A percentile compares a stretch with the other conserved stretches of the same genome.
Evolutionary conservation across 2,113 vertebrate species (phyloP).

Genomic region (Myiozetetes cayanensis): DNA sequence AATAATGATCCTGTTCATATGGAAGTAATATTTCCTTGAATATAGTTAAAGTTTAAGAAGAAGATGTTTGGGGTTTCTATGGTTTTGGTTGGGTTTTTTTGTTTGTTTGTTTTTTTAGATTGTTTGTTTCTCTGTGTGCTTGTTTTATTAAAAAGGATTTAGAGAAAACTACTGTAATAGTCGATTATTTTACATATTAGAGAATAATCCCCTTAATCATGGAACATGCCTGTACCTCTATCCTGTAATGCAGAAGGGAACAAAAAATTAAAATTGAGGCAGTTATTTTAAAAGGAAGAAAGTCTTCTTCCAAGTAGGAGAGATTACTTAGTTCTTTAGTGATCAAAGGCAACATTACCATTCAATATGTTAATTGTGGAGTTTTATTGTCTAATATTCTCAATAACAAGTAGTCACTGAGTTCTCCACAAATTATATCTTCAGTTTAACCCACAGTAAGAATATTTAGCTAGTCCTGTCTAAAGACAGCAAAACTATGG

Average conservation of each 20-base stretch:
- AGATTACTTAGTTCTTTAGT: neutral
- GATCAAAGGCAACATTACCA: neutral
- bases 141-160: constrained; percentile 22
- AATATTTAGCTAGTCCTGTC: neutral
- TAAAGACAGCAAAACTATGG: neutral
- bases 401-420: neutral
- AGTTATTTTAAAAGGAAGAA: neutral
- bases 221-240: neutral
- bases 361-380: neutral
- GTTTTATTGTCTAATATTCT: neutral
- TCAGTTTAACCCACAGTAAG: neutral
- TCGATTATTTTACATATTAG: constrained; percentile 5
- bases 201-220: neutral
- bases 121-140: neutral
- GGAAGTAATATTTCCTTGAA: neutral
- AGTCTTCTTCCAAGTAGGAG: neutral
- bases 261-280: neutral
- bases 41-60: constrained; percentile 23
- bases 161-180: neutral
- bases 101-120: neutral
- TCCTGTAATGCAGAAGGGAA: neutral
- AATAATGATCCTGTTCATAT: neutral
- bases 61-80: neutral
- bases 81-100: neutral
- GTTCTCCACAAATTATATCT: neutral